A percentile compares a stretch with the other conserved stretches of the same genome.
These are phyloP conservation scores for Hofmannophila pseudospretella DNA, from an alignment of 2,888 invertebrate species.

Conservation along the genomic window DNA sequence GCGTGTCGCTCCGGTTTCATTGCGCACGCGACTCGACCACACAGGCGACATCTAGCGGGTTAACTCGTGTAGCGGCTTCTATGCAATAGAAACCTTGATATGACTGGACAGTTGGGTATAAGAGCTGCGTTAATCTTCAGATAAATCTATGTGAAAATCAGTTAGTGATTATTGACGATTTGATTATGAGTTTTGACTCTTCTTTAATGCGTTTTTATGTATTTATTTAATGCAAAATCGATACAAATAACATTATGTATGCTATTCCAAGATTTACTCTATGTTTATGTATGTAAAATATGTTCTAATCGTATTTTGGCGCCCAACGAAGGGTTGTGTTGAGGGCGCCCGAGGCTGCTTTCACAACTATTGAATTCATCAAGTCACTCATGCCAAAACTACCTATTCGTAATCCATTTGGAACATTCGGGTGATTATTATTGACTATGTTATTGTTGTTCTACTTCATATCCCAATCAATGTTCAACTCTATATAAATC, in stretches of 20 bases:
- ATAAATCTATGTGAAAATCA: no score
- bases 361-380: conserved; percentile 41
- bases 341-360: conserved; percentile 27
- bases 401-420: conserved; percentile 12
- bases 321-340: conserved; percentile 33
- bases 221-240: no score
- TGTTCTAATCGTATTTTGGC: conserved; percentile 38
- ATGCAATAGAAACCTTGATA: conserved; percentile 21
- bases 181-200: neutral
- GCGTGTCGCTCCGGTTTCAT: conserved; percentile 73
- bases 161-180: no score
- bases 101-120: conserved; percentile 7
- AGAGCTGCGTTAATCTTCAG: no score
- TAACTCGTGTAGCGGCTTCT: conserved; percentile 36
- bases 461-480: no score
- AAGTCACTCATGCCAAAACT: conserved; percentile 33
- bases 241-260: no score
- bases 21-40: conserved; percentile 76
- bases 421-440: neutral
- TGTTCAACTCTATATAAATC: no score
- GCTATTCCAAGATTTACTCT: neutral
- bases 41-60: conserved; percentile 68
- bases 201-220: no score
- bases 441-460: no score
- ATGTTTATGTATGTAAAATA: conserved; percentile 2